Evolutionary conservation across 2,113 vertebrate species (phyloP).

Genomic region (Sorex araneus): DNA sequence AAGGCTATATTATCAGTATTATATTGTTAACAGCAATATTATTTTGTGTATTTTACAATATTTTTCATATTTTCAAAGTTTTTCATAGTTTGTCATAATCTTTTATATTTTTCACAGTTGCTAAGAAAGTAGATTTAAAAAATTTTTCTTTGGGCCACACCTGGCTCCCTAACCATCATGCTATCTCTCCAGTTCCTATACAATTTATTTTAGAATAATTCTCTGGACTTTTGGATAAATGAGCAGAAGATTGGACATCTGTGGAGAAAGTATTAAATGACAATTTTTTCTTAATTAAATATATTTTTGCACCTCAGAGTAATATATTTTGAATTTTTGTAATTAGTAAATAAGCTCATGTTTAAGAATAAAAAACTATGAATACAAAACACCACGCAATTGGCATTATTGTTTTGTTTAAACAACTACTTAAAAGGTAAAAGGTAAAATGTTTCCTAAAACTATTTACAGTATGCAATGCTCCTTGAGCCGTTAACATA

Average conservation of each 20-base stretch:
- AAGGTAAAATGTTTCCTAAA: slow-evolving; percentile 57
- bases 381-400: slow-evolving; percentile 8
- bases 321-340: slow-evolving; percentile 5
- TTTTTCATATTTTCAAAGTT: neutral
- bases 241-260: neutral
- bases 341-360: slow-evolving; percentile 6
- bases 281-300: slow-evolving; percentile 12
- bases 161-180: no score
- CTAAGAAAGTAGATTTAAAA: neutral
- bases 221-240: neutral
- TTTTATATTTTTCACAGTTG: neutral
- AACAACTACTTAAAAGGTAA: neutral
- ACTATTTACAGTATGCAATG: neutral
- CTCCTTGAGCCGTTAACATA: neutral
- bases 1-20: no score
- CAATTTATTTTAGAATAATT: neutral
- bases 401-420: slow-evolving; percentile 3
- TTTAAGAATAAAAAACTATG: slow-evolving; percentile 35
- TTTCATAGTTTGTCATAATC: neutral
- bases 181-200: neutral
- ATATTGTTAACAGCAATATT: no score
- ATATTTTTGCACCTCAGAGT: neutral
- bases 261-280: neutral
- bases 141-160: neutral
- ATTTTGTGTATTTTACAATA: no score